Evolutionary conservation across 1,140 invertebrate species (phyloP), one percentile per base, ranked within the genome.

Genomic region (Drosophila obscura): DNA sequence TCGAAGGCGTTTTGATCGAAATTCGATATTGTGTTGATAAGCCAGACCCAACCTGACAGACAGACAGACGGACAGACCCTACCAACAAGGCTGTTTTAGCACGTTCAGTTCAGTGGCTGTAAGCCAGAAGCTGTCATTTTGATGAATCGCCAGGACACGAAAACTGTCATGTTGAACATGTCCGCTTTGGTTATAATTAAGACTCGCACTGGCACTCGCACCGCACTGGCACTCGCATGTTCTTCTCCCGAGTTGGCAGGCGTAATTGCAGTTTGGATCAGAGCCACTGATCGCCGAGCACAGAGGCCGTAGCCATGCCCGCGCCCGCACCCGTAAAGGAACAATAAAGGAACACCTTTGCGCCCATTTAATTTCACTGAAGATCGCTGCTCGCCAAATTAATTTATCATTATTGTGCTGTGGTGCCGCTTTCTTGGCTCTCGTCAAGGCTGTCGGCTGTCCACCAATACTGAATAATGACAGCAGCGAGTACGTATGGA

Each of bases 11-110:
- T 83, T 88, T 77, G 89, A 91, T 91, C 81, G 90, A 91, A 91
- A 91, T 91, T 91, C 83, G 90, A 91, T 91, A 91, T 91, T 78
- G 81, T 62, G 63, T 73, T 80, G 90, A 91, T 91, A 91, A 91
- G 74, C 50, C 76, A 63, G 73, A 73, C 62, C 31, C 3, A 46
- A 44, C n/a, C 45, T 7, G 35, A 13, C 9, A 57, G 76, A 64
- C 45, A 31, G 52, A 44, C 28, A 44, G 35, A 51, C 44, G 7
- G 31, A 35, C 2, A 60, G 76, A 64, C 46, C 61, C 58, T 39
- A 52, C 53, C 46, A 53, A 53, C 63, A 57, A 65, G 63, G 66
- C 67, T 69, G 59, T 77, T 60, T 74, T 69, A 57, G 62, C 22
- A 53, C 31, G 44, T 44, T 28, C 22, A 43, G 13, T 1, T 1